Evolutionary conservation across 2,888 invertebrate species (phyloP).

Genomic region (Pseudococcus viburni): DNA sequence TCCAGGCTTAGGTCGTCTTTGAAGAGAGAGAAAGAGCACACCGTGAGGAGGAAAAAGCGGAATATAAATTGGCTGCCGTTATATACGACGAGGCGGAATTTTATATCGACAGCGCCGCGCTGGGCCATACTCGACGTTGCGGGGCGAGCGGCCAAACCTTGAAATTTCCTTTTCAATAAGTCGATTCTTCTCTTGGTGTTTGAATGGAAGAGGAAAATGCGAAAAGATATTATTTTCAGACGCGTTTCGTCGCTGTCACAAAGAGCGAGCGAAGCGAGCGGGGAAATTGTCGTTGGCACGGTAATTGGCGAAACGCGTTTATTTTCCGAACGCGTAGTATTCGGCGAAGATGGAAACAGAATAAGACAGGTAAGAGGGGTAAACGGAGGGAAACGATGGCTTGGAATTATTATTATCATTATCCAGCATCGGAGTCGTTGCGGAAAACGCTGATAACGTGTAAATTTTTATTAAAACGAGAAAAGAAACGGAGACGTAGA

Average conservation of each 20-base stretch:
- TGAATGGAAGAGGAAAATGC: slow-evolving; percentile 35
- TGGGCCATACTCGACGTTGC: not conserved
- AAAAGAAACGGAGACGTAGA: no score
- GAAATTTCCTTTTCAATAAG: slow-evolving; percentile 47
- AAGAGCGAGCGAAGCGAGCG: not conserved
- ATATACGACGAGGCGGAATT: slow-evolving; percentile 34
- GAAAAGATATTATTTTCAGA: slow-evolving; percentile 38
- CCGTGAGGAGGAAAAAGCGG: slow-evolving; percentile 28
- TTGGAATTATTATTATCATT: not conserved
- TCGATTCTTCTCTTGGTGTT: not conserved
- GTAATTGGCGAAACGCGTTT: slow-evolving; percentile 46
- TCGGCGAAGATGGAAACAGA: not conserved
- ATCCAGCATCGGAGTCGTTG: not conserved
- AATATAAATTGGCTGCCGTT: slow-evolving; percentile 47
- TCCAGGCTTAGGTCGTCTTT: slow-evolving; percentile 20
- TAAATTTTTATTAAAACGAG: not conserved
- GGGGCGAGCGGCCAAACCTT: not conserved
- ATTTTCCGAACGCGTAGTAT: slow-evolving; percentile 20
- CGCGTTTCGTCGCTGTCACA: not conserved
- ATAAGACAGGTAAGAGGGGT: not conserved
- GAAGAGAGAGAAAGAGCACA: not conserved
- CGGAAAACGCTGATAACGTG: not conserved
- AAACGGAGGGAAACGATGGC: not conserved
- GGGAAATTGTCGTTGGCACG: slow-evolving; percentile 17
- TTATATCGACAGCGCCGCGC: not conserved